Base-by-base conservation (phyloP, 2,888 invertebrate species). In the Timema podura region DNA sequence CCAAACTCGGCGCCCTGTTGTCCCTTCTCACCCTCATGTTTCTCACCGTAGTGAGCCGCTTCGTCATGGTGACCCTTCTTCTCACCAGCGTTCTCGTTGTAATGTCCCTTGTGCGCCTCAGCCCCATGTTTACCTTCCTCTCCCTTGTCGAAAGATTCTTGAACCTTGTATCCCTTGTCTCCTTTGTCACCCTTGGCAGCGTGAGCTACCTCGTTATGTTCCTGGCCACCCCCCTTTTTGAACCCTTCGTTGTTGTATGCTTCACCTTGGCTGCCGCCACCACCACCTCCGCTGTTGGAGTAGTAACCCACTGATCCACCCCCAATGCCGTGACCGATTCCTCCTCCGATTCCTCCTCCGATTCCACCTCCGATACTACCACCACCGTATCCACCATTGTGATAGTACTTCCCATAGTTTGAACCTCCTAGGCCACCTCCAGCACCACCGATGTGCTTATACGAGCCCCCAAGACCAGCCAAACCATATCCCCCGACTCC, bases 181-280 rank as follows among this genome's bases (percentile, higher is more conserved):
- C 88, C 89, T 76, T 91, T 88, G 73, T 89, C 89, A 0, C 89
- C 90, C 73, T 90, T 87, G 48, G 87, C 85, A 70, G 85, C 81
- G 75, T 88, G 85, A 75, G 90, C 87, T 73, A 88, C 86, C 0
- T 86, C 84, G 73, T 89, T 87, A 73, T 89, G 86, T 74, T 89
- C 88, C 73, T 87, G 86, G 0, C 89, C 89, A 1, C 87, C 88
- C 10, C 90, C 90, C 75, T 87, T 86, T 76, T 87, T 85, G 78
- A 64, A 73, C 16, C 76, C 74, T 49, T 78, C 77, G 15, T 75
- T 73, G 9, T 72, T 70, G 76, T 83, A 83, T 73, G 79, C 81
- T 69, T 82, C 83, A 49, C 82, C 82, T 13, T 57, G 64, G 9
- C 54, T 61, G 2, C 48, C 57, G 30, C 46, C 49, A 5, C 67